These are phyloP conservation scores for Didymodactylos carnosus DNA, from an alignment of 2,888 invertebrate genomes.

Conservation along the genomic window DNA sequence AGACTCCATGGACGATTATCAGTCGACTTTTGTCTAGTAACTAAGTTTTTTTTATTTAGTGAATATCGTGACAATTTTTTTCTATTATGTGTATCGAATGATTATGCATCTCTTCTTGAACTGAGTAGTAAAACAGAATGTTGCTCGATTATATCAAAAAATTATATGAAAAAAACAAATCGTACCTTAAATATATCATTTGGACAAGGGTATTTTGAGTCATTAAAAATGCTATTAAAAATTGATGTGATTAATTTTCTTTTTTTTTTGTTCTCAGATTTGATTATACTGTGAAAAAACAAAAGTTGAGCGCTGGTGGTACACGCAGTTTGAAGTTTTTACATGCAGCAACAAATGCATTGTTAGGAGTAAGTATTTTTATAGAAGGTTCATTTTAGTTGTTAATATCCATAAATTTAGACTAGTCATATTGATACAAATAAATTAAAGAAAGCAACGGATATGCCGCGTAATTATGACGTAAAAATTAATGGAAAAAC, in stretches of 20 bases:
- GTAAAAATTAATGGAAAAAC: background rate
- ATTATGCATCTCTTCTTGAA: slow-evolving; percentile 46
- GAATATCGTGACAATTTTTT: slow-evolving; percentile 45
- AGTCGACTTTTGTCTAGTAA: no score
- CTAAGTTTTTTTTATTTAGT: slow-evolving; percentile 26
- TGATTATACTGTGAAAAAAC: slow-evolving; percentile 46
- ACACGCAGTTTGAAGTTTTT: slow-evolving; percentile 40
- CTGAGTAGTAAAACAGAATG: slow-evolving; percentile 49
- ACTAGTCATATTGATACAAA: background rate
- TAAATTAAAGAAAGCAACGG: background rate
- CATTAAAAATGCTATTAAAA: background rate
- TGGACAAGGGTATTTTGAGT: slow-evolving; percentile 37
- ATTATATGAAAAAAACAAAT: slow-evolving; percentile 26
- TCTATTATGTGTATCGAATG: slow-evolving; percentile 42
- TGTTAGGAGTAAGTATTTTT: no score
- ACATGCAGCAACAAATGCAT: background rate
- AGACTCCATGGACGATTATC: no score
- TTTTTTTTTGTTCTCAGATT: slow-evolving; percentile 34
- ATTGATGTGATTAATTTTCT: background rate
- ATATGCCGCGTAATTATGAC: background rate
- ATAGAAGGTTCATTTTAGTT: no score
- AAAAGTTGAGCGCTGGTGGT: slow-evolving; percentile 46
- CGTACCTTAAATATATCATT: slow-evolving; percentile 37
- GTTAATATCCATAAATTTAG: no score
- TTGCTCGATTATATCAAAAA: slow-evolving; percentile 39